Evolutionary conservation across 2,113 vertebrate genomes (phyloP), one percentile per base, ranked within the genome.

Genomic region (Syngnathus floridae): DNA sequence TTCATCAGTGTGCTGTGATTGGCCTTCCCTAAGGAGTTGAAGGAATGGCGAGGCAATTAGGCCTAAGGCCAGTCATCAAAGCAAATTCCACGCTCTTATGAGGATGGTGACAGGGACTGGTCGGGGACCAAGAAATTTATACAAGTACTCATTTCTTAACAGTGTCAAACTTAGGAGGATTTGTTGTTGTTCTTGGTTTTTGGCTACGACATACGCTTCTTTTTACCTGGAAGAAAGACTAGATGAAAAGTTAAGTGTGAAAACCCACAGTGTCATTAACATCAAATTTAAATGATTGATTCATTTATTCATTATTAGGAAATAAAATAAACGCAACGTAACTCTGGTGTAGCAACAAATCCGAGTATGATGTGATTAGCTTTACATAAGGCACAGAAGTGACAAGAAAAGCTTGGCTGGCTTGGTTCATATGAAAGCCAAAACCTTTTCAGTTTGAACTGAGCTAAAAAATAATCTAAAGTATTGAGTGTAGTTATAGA

Each of bases 1-100:
- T 83, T 82, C 77, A 81, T 83, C 76, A 76, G 2, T 56, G 74
- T 16, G 35, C 63, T 74, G 67, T 78, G 76, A 73, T 76, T 81
- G 81, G 72, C 49, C 77, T 49, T 71, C 78, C 66, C 67, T 1
- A 16, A 74, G 55, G 82, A 70, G 37, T 66, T 64, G 11, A 31
- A 70, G 75, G 73, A 80, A 81, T 77, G 73, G n/a, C 35, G 41
- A 62, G 40, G 31, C 67, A 48, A 40, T 71, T 59, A 56, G 60
- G 51, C 70, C 63, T 35, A 37, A 75, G 45, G 74, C 69, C 62
- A 51, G 59, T 40, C 70, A 67, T 84, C 66, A 74, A 74, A 78
- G 71, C 64, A 65, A 67, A 58, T n/a, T 22, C 48, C 62, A 7
- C 51, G 1, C 62, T 68, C 55, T 46, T 56, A 59, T 76, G 67